phyloP scores from a whole-genome alignment of 2,888 invertebrate genomes.

The Ditula angustiorana region DNA sequence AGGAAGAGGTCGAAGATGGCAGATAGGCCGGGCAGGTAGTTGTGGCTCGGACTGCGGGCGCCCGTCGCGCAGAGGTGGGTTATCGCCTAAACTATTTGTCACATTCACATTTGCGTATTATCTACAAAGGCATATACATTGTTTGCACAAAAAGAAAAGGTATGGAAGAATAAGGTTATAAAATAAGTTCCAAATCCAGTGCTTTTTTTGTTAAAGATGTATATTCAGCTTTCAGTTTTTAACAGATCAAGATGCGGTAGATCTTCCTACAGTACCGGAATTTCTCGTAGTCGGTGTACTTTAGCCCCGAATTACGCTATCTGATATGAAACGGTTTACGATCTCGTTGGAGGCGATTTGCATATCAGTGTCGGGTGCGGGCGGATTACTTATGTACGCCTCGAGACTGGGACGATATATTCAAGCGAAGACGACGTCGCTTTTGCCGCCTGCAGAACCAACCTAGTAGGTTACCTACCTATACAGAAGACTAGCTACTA shows the following conservation, averaged over 20 bases:
- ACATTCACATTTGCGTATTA: conserved; percentile 33
- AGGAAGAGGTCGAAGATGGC: conserved; percentile 64
- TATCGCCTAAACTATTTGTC: conserved; percentile 39
- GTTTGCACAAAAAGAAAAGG: background rate
- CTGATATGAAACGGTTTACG: conserved; percentile 79
- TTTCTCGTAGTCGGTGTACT: conserved; percentile 55
- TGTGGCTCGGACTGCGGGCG: conserved; percentile 35
- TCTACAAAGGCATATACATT: conserved; percentile 8
- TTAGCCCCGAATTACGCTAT: conserved; percentile 73
- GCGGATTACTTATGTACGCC: conserved; percentile 55
- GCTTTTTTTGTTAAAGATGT: background rate
- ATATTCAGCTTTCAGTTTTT: conserved; percentile 1
- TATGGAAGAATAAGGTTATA: background rate
- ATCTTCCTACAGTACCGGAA: conserved; percentile 41
- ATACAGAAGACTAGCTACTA: background rate
- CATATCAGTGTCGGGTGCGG: conserved; percentile 74
- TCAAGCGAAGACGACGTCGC: conserved; percentile 68
- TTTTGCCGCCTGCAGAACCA: conserved; percentile 72
- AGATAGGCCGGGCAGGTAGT: conserved; percentile 66
- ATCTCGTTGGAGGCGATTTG: conserved; percentile 75
- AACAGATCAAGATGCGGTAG: conserved; percentile 27
- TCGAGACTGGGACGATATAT: conserved; percentile 72
- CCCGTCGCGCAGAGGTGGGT: conserved; percentile 35
- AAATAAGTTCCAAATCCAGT: background rate
- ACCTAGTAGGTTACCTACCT: conserved; percentile 23